Percentiles rank a stretch among this genome's conserved stretches.
Evolutionary conservation across 2,888 invertebrate genomes (phyloP).

Genomic region (Cyaniris semiargus): DNA sequence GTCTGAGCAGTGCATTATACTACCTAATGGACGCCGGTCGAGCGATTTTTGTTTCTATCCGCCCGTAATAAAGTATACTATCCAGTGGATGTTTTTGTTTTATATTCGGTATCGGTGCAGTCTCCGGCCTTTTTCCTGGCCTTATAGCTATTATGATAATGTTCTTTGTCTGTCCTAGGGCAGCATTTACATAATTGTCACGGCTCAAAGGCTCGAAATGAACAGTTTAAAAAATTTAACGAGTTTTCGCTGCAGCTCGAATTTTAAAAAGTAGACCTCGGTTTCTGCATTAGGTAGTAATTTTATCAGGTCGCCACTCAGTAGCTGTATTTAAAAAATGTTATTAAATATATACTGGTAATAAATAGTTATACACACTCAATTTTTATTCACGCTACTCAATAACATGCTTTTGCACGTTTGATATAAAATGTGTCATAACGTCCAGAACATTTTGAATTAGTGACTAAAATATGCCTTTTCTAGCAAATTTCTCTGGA

Average conservation of each 20-base stretch:
- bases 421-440: too few relatives aligned
- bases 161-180: slow-evolving; percentile 25
- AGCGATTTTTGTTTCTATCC: slow-evolving; percentile 17
- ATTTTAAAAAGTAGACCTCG: slow-evolving; percentile 1
- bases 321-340: neutral
- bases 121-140: slow-evolving; percentile 24
- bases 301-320: neutral
- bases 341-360: neutral
- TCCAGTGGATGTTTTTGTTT: slow-evolving; percentile 6
- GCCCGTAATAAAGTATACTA: neutral
- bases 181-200: slow-evolving; percentile 34
- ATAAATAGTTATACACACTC: neutral
- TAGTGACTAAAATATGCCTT: too few relatives aligned
- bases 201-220: slow-evolving; percentile 31
- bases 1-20: slow-evolving; percentile 18
- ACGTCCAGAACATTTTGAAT: too few relatives aligned
- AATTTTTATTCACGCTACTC: too few relatives aligned
- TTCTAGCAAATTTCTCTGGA: too few relatives aligned
- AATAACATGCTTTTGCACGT: too few relatives aligned
- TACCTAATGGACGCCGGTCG: slow-evolving; percentile 14
- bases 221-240: slow-evolving; percentile 28
- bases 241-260: slow-evolving; percentile 15
- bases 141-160: slow-evolving; percentile 32
- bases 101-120: slow-evolving; percentile 17
- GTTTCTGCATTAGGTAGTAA: neutral